A percentile compares a stretch with the other conserved stretches of the same genome.
These are phyloP conservation scores for Myiopsitta monachus DNA, from an alignment of 2,113 vertebrate species.

Conservation along the genomic window DNA sequence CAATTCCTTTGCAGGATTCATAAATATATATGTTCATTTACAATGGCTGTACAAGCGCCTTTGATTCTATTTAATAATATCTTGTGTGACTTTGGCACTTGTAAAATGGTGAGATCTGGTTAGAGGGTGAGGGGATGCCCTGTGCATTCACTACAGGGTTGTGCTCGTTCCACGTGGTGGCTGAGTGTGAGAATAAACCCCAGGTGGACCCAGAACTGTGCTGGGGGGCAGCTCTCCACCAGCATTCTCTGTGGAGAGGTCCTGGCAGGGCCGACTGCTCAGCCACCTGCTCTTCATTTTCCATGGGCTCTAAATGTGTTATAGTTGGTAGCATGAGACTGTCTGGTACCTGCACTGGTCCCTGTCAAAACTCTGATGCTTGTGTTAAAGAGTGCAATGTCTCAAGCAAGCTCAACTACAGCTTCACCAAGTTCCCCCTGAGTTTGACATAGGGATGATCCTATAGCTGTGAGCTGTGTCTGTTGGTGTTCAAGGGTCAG, in stretches of 20 bases:
- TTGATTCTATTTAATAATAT: background rate
- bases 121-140: background rate
- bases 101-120: background rate
- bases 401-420: background rate
- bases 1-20: background rate
- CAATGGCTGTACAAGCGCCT: background rate
- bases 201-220: accelerated
- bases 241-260: background rate
- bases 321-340: background rate
- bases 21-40: background rate
- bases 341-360: background rate
- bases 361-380: background rate
- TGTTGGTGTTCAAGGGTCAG: background rate
- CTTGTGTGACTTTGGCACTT: background rate
- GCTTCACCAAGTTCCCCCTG: background rate
- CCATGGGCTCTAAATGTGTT: background rate
- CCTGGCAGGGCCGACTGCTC: background rate
- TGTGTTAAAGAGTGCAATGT: accelerated
- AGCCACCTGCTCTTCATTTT: background rate
- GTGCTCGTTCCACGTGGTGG: accelerated
- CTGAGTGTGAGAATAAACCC: background rate
- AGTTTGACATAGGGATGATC: background rate
- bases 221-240: background rate
- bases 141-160: accelerated
- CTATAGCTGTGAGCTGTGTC: background rate